Evolutionary conservation across 2,888 invertebrate genomes (phyloP), one percentile per base, ranked within the genome.

Genomic region (Scaptomyza tumidula): DNA sequence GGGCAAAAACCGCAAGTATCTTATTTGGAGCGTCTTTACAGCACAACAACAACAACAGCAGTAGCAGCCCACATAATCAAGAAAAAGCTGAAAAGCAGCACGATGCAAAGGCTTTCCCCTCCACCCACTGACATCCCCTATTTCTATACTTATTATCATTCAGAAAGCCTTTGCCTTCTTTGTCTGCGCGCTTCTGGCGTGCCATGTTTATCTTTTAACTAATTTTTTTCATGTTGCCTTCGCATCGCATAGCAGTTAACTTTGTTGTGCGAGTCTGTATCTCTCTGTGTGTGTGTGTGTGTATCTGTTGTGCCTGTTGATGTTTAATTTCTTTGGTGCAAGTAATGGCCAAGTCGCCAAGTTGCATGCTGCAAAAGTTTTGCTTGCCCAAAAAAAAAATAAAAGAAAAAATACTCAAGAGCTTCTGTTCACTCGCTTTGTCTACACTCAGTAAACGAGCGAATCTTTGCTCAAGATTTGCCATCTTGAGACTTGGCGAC

Each of bases 131-230:
- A 14, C 27, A 4, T 4, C 37, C 45, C 43, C 43, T 29, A 29
- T 29, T 0, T 19, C 13, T 33, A 35, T 19, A 16, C 19, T 48
- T n/a, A 41, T 56, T 14, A 35, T 49, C 64, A 29, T 44, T 13
- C 41, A 45, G 63, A 11, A 37, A 19, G 41, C 44, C 64, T 74
- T 64, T 64, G 71, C 55, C 67, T 86, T 68, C 49, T 86, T 72
- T 85, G 76, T 83, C 85, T 82, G 85, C 63, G 73, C 81, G 66
- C 78, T 81, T 71, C 73, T 83, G 78, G 81, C 81, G 78, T 86
- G 80, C 81, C 85, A 80, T 86, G 87, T 86, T 85, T 88, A 87
- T 88, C 87, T 87, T 85, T 85, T 86, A 80, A 84, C 89, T 88
- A 89, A 80, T 85, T 88, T 88, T 85, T 84, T 85, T 71, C 78